phyloP scores from a whole-genome alignment of 2,888 invertebrate species.

The Latheticus oryzae region DNA sequence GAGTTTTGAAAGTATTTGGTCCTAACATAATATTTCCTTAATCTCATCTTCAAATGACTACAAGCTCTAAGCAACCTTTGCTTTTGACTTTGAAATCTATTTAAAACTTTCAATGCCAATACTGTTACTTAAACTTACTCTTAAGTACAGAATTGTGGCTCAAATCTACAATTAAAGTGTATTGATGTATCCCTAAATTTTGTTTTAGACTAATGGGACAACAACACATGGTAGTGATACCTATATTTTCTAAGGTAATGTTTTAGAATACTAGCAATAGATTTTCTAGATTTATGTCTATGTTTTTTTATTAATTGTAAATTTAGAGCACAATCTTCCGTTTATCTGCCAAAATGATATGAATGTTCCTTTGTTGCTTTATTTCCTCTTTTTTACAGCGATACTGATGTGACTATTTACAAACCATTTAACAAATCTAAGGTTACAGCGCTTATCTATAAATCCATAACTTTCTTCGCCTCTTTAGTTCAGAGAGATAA shows the following conservation, averaged over 20 bases:
- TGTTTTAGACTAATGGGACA: slow-evolving; percentile 79
- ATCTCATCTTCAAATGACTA: too few relatives aligned
- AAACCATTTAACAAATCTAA: slow-evolving; percentile 53
- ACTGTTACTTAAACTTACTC: slow-evolving; percentile 16
- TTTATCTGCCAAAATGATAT: slow-evolving; percentile 4
- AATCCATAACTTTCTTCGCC: slow-evolving; percentile 26
- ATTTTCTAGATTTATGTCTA: slow-evolving; percentile 9
- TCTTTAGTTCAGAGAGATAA: too few relatives aligned
- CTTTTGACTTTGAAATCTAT: neutral
- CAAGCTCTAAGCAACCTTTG: too few relatives aligned
- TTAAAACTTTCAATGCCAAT: slow-evolving; percentile 25
- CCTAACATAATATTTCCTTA: too few relatives aligned
- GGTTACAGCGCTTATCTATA: slow-evolving; percentile 28
- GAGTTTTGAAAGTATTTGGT: too few relatives aligned
- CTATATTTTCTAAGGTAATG: slow-evolving; percentile 81
- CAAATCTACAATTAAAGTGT: slow-evolving; percentile 53
- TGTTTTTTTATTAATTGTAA: slow-evolving; percentile 46
- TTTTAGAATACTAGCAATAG: slow-evolving; percentile 16
- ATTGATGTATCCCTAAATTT: slow-evolving; percentile 54
- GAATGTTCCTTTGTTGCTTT: slow-evolving; percentile 17
- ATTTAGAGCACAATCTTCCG: slow-evolving; percentile 47
- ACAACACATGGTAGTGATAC: slow-evolving; percentile 80
- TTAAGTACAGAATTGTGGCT: slow-evolving; percentile 47
- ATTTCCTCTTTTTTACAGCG: slow-evolving; percentile 40
- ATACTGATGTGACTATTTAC: slow-evolving; percentile 52